These are phyloP conservation scores for Dicentrarchus labrax DNA, from an alignment of 2,113 vertebrate genomes.

Conservation along the genomic window DNA sequence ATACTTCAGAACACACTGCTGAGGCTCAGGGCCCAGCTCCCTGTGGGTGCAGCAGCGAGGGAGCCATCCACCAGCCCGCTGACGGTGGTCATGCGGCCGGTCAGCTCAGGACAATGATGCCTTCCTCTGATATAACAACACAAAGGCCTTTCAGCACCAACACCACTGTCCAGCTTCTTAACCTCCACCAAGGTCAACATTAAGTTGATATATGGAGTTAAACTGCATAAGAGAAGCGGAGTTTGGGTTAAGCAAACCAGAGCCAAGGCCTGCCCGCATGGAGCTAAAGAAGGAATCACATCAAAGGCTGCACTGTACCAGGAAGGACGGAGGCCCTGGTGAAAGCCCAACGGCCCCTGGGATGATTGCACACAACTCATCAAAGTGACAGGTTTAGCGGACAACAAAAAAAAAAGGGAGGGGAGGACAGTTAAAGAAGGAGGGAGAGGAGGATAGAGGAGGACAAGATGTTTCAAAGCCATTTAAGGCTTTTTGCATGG, in stretches of 20 bases:
- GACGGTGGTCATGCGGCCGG: constrained; percentile 9
- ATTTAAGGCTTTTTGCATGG: constrained; percentile 21
- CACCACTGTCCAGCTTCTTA: background rate
- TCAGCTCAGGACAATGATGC: constrained; percentile 18
- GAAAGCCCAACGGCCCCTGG: constrained; percentile 57
- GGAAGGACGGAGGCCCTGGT: constrained; percentile 67
- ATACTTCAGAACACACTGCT: background rate
- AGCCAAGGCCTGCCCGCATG: constrained; percentile 24
- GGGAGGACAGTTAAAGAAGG: background rate
- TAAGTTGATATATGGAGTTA: background rate
- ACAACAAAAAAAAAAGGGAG: constrained; percentile 34
- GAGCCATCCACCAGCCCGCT: background rate
- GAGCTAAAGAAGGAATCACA: constrained; percentile 61
- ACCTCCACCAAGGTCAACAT: constrained; percentile 13
- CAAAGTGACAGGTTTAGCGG: constrained; percentile 71
- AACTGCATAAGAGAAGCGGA: background rate
- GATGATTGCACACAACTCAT: constrained; percentile 76
- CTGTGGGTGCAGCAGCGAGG: constrained; percentile 2
- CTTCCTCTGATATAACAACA: constrained; percentile 14
- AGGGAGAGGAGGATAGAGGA: constrained; percentile 11
- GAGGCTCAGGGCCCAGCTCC: background rate
- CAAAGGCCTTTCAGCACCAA: background rate
- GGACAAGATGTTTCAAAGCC: constrained; percentile 34
- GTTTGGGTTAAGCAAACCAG: constrained; percentile 23
- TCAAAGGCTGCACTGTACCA: constrained; percentile 64